These are phyloP conservation scores for Chionoecetes opilio DNA, from an alignment of 1,140 invertebrate species.

Conservation along the genomic window DNA sequence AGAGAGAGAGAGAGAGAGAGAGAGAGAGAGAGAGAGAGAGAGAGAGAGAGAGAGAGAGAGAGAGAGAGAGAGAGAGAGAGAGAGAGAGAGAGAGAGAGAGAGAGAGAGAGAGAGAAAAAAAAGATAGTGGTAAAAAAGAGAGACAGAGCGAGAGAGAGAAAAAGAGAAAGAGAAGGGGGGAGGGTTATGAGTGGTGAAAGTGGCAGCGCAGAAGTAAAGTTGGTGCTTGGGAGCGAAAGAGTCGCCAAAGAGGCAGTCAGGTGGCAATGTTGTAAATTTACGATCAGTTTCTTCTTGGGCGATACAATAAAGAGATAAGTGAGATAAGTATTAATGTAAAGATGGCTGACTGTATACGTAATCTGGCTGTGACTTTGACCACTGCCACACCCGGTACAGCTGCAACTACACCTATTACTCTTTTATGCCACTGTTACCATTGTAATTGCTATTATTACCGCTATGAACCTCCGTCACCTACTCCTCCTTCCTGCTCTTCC, in stretches of 20 bases:
- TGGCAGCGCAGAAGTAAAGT: not conserved
- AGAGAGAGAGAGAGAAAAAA: not conserved
- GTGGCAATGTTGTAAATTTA: slow-evolving; percentile 6
- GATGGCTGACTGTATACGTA: not conserved
- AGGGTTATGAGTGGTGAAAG: not conserved
- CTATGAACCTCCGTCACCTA: too few relatives aligned
- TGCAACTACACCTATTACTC: not conserved
- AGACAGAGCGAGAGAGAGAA: not conserved
- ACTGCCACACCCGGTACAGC: not conserved
- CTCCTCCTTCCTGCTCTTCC: too few relatives aligned
- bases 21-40: not conserved
- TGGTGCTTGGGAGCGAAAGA: not conserved
- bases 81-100: not conserved
- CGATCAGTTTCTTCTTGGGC: not conserved
- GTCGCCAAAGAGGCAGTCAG: slow-evolving; percentile 13
- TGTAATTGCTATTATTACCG: slow-evolving; percentile 2
- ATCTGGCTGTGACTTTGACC: not conserved
- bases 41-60: not conserved
- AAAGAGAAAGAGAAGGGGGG: not conserved
- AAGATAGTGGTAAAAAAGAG: too few relatives aligned
- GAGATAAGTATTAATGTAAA: too few relatives aligned
- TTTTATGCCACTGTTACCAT: not conserved
- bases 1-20: not conserved
- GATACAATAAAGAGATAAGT: slow-evolving; percentile 30
- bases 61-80: not conserved